phyloP scores from a whole-genome alignment of 2,113 vertebrate genomes.

The Drymodes brunneopygia region DNA sequence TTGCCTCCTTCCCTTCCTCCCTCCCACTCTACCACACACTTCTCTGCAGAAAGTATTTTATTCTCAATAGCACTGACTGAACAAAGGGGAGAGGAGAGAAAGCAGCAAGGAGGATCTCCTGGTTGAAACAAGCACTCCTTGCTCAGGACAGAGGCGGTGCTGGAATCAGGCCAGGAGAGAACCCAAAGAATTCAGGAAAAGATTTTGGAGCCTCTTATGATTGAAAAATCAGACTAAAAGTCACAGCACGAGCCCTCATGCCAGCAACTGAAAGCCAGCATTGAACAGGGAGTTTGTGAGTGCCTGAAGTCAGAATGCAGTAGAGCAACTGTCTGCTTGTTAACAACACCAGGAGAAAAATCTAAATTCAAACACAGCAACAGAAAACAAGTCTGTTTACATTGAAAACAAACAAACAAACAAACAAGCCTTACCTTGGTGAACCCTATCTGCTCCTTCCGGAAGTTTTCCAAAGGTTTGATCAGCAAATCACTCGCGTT shows the following conservation, averaged over 20 bases:
- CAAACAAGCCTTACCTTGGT: conserved; percentile 83
- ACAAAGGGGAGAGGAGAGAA: background rate
- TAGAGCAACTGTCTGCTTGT: background rate
- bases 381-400: background rate
- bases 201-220: conserved; percentile 9
- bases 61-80: background rate
- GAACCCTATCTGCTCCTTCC: conserved; percentile 92
- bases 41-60: background rate
- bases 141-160: background rate
- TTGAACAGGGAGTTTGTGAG: background rate
- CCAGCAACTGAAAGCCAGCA: background rate
- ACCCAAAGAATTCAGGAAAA: conserved; percentile 26
- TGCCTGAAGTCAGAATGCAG: background rate
- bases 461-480: conserved; percentile 93
- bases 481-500: conserved; percentile 94
- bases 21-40: background rate
- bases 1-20: background rate
- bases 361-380: background rate
- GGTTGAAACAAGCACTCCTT: background rate
- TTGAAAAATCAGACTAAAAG: conserved; percentile 43
- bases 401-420: background rate
- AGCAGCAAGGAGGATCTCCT: background rate
- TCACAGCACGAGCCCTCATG: background rate
- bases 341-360: background rate
- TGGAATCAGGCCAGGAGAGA: conserved; percentile 5